Evolutionary conservation across 2,888 invertebrate genomes (phyloP), one percentile per base, ranked within the genome.

Genomic region (Macrophya annulata): DNA sequence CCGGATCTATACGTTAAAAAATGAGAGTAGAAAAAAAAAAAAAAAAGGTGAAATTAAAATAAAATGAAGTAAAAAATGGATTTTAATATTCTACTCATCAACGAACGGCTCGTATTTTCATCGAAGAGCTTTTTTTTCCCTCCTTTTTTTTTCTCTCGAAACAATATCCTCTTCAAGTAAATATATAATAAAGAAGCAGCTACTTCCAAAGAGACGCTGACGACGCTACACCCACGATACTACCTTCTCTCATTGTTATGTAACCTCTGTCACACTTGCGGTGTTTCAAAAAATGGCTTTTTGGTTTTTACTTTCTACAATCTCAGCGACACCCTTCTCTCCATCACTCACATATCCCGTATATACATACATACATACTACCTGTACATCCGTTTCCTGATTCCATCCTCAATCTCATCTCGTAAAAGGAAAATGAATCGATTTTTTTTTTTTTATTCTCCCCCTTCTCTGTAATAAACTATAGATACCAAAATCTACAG

Each of bases 191-290:
- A n/a, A 25, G 74, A 79, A 68, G 86, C 40, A 43, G 37, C 62
- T 62, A 79, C 83, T 17, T 83, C 68, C 55, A 45, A 25, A 83
- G 81, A 85, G 68, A 77, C 83, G 85, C 87, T 87, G 89, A 86
- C 88, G 87, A 85, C 86, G 86, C 87, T 86, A 79, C 87, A 87
- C 86, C 6, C 21, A n/a, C n/a, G n/a, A n/a, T 43, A 9, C 43
- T 45, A 21, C 72, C 45, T 43, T 45, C 31, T 31, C 40, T 62
- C 89, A 88, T 89, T 89, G 88, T 90, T 89, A 89, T 87, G 90
- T 90, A 90, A 90, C 88, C 86, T 65, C 62, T 86, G 87, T 87
- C 88, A 84, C 86, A 79, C 84, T 87, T 51, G 31, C 31, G 48
- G 10, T 51, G 12, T 77, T 45, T 79, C 85, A 86, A 89, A 89